phyloP scores from a whole-genome alignment of 2,888 invertebrate species.

The Melipona bicolor region DNA sequence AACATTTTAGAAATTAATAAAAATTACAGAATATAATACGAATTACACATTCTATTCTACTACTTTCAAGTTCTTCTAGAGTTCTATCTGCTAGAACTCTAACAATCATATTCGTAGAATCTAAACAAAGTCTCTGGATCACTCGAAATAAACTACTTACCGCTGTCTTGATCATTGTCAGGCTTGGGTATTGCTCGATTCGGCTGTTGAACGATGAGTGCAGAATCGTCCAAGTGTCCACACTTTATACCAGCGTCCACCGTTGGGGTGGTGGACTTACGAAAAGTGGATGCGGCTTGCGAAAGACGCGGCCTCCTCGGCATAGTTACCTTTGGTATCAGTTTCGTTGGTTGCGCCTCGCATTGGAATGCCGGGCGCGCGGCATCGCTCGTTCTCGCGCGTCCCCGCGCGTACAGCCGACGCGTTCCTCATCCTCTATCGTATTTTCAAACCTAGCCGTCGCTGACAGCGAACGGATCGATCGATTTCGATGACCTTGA shows the following conservation, averaged over 20 bases:
- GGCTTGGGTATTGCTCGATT: slow-evolving; percentile 59
- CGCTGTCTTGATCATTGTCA: slow-evolving; percentile 76
- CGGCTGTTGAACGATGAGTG: slow-evolving; percentile 75
- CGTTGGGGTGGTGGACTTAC: slow-evolving; percentile 27
- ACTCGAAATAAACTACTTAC: slow-evolving; percentile 71
- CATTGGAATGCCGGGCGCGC: slow-evolving; percentile 51
- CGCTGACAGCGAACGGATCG: neutral
- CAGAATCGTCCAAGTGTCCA: slow-evolving; percentile 52
- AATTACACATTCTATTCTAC: no score
- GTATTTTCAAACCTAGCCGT: slow-evolving; percentile 25
- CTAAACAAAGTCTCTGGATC: neutral
- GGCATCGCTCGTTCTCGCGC: slow-evolving; percentile 22
- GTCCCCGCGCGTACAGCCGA: neutral
- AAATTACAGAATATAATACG: no score
- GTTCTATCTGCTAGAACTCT: no score
- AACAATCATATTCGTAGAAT: neutral
- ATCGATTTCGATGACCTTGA: slow-evolving; percentile 57
- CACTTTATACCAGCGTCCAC: slow-evolving; percentile 74
- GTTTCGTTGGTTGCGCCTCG: slow-evolving; percentile 36
- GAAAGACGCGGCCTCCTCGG: slow-evolving; percentile 47
- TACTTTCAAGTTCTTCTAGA: no score
- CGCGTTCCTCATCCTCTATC: neutral
- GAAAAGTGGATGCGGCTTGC: slow-evolving; percentile 42
- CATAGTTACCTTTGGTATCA: slow-evolving; percentile 39
- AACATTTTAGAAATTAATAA: no score